Conservation (phyloP, 1,140 invertebrate genomes). For the Plectus sambesii region DNA sequence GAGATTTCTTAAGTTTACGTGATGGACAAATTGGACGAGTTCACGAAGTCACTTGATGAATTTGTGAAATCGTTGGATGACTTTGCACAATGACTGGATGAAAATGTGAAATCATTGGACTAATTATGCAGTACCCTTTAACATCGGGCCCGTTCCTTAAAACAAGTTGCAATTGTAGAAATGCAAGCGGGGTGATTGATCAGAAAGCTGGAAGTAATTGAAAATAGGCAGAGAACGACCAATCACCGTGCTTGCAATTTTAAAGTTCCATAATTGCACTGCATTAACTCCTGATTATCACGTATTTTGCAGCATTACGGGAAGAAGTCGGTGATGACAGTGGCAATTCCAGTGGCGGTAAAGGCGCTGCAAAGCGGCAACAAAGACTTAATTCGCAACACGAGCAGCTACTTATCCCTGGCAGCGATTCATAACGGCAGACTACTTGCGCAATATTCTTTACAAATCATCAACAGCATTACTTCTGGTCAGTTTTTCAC, state of each 20-base stretch:
- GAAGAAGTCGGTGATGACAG: constrained; percentile 73
- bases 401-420: constrained; percentile 76
- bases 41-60: no score
- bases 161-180: no score
- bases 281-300: constrained; percentile 15
- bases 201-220: no score
- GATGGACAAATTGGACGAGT: no score
- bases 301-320: constrained; percentile 62
- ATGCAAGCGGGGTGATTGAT: no score
- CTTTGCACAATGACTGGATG: neutral
- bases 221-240: no score
- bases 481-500: constrained; percentile 57
- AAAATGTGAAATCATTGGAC: no score
- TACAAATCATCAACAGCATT: constrained; percentile 75
- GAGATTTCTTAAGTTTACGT: no score
- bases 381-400: constrained; percentile 70
- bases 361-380: constrained; percentile 81
- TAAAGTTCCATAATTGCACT: constrained; percentile 12
- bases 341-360: constrained; percentile 73
- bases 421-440: constrained; percentile 80
- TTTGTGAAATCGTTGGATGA: no score
- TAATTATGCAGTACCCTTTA: no score
- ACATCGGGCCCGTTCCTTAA: no score
- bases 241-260: neutral
- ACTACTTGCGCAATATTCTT: constrained; percentile 68